These are phyloP conservation scores for Pseudocheirus occidentalis DNA, from an alignment of 2,797 vertebrate genomes.

Conservation along the genomic window DNA sequence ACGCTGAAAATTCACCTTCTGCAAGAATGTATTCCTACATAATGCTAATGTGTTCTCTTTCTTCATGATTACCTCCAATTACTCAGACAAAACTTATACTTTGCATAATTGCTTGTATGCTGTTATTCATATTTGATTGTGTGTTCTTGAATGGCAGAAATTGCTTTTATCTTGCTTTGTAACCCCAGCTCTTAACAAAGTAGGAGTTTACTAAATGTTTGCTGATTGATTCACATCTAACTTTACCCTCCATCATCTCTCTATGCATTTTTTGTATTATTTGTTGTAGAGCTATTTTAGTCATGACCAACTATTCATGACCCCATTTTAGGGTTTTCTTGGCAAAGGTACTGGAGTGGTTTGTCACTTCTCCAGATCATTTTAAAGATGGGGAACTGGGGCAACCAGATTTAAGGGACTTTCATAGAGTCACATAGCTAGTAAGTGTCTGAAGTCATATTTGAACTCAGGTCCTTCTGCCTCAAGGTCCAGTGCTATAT, in stretches of 20 bases:
- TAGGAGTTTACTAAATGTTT: neutral
- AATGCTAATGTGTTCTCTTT: no score
- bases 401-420: no score
- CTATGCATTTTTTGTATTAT: neutral
- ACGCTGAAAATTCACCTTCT: neutral
- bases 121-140: neutral
- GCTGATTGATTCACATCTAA: neutral
- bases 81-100: no score
- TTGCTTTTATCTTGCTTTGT: neutral
- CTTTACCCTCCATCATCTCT: neutral
- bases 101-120: neutral
- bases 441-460: no score
- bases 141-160: rapidly evolving
- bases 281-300: neutral
- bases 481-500: no score
- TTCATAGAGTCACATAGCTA: no score
- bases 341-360: neutral
- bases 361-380: no score
- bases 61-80: no score
- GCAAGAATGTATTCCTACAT: no score
- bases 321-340: no score
- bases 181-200: neutral
- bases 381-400: no score
- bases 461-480: no score
- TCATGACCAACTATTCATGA: neutral